A percentile compares a stretch with the other conserved stretches of the same genome.
Evolutionary conservation across 2,888 invertebrate species (phyloP).

Genomic region (Hymenopus coronatus): DNA sequence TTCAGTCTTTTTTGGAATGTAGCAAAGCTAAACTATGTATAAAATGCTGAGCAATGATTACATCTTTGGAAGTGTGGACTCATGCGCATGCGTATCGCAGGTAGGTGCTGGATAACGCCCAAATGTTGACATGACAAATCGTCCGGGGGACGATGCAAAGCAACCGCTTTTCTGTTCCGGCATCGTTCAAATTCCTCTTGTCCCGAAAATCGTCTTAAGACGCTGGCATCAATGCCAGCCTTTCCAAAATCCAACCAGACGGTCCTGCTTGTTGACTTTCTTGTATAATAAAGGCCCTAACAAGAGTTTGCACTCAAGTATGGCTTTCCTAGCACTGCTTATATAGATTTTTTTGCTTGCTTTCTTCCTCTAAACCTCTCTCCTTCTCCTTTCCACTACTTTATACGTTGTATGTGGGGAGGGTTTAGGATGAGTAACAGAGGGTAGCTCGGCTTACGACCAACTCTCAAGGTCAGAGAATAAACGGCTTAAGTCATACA

Average conservation of each 20-base stretch:
- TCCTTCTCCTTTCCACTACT: not conserved
- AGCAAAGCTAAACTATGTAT: too few species aligned
- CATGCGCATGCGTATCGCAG: too few species aligned
- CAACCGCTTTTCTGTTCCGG: not conserved
- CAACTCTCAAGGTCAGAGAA: not conserved
- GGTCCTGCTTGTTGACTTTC: not conserved
- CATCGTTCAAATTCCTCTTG: not conserved
- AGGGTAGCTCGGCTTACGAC: not conserved
- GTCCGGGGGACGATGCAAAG: not conserved
- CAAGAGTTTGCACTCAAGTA: constrained; percentile 32
- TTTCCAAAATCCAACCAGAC: not conserved
- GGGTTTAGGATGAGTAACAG: not conserved
- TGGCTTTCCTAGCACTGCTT: not conserved
- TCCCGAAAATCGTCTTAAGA: not conserved
- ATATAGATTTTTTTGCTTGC: constrained; percentile 17
- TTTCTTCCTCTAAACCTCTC: not conserved
- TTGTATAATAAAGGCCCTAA: constrained; percentile 29
- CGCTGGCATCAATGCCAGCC: too few species aligned
- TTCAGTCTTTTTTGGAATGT: too few species aligned
- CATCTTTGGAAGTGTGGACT: too few species aligned
- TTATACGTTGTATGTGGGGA: not conserved
- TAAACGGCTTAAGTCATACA: not conserved
- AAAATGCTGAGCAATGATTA: too few species aligned
- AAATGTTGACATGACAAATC: not conserved
- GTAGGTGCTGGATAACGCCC: not conserved